These are phyloP conservation scores for Pocillopora verrucosa DNA, from an alignment of 64 coral and sea anemone genomes.

Conservation along the genomic window DNA sequence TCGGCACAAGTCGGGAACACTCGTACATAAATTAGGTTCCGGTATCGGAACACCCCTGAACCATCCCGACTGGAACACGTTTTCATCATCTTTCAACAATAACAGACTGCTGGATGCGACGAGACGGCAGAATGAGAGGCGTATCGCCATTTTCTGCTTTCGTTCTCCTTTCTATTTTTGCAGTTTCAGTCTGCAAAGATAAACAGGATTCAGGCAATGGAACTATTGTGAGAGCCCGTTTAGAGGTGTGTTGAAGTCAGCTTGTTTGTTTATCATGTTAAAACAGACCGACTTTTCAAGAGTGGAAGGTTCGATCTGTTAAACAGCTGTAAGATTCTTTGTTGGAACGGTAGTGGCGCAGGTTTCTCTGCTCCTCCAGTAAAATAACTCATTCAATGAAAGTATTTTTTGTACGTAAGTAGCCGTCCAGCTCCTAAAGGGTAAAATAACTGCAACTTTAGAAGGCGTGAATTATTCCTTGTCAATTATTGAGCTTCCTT, in stretches of 20 bases:
- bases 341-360: too few species aligned
- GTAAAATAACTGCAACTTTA: too few species aligned
- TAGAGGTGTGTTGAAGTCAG: slow-evolving; percentile 16
- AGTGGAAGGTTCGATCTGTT: too few species aligned
- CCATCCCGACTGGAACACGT: neutral
- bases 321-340: too few species aligned
- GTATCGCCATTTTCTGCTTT: neutral
- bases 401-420: too few species aligned
- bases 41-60: neutral
- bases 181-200: neutral
- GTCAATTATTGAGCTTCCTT: too few species aligned
- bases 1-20: neutral
- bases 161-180: neutral
- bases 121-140: neutral
- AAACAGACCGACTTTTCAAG: neutral
- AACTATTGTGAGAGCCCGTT: slow-evolving; percentile 46
- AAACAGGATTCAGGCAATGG: slow-evolving; percentile 19
- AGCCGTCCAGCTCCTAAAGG: too few species aligned
- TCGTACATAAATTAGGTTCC: neutral
- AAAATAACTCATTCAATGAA: too few species aligned
- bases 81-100: neutral
- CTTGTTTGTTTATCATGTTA: neutral
- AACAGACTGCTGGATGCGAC: neutral
- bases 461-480: too few species aligned
- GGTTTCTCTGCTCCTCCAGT: too few species aligned